Percentiles rank a stretch among this genome's conserved stretches.
Evolutionary conservation across 23 tunicate species (phyloP).

Genomic region (Botrylloides violaceus): DNA sequence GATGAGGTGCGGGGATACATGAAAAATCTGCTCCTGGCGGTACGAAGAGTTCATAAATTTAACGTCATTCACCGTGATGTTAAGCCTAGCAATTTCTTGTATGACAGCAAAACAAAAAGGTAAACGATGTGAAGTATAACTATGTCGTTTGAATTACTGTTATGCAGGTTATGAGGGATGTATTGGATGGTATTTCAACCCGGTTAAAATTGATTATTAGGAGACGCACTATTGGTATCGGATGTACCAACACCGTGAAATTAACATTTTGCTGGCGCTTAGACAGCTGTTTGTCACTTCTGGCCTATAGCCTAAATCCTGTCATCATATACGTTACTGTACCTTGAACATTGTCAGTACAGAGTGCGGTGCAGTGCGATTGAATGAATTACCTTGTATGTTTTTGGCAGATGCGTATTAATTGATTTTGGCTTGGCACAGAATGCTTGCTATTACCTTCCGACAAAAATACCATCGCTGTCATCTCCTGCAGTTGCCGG

Average conservation of each 20-base stretch:
- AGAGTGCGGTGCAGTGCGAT: not conserved
- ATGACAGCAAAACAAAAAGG: conserved; percentile 50
- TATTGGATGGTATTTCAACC: too few species aligned
- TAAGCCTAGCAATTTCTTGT: conserved; percentile 85
- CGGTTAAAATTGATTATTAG: too few species aligned
- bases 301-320: too few species aligned
- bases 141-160: too few species aligned
- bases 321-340: too few species aligned
- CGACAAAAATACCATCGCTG: not conserved
- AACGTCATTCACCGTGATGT: conserved; percentile 86
- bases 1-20: conserved; percentile 63
- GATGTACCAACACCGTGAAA: too few species aligned
- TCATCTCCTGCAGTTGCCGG: too few species aligned
- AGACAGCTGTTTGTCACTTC: too few species aligned
- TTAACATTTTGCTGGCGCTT: too few species aligned
- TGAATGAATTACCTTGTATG: not conserved
- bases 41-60: conserved; percentile 41
- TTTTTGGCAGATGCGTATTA: conserved; percentile 47
- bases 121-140: too few species aligned
- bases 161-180: too few species aligned
- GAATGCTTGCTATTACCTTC: conserved; percentile 5
- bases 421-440: conserved; percentile 91
- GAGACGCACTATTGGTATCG: too few species aligned
- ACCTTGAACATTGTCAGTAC: not conserved
- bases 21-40: conserved; percentile 42